Percentiles rank a stretch among this genome's conserved stretches.
Evolutionary conservation across 2,888 invertebrate genomes (phyloP).

Genomic region (Iselma pallidipennis): DNA sequence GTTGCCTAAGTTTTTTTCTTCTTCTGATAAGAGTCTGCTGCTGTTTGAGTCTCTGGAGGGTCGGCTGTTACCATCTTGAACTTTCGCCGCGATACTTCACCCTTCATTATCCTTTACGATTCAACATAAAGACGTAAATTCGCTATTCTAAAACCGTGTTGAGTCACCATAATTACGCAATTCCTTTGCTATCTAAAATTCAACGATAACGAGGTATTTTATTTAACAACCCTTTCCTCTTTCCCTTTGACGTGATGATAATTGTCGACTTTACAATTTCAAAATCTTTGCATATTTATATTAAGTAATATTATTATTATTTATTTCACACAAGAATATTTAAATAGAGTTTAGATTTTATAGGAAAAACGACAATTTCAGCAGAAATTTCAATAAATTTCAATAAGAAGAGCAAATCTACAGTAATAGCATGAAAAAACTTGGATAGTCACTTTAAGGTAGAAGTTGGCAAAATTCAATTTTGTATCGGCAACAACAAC

Average conservation of each 20-base stretch:
- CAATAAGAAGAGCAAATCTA: constrained; percentile 10
- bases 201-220: constrained; percentile 1
- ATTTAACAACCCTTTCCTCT: background rate
- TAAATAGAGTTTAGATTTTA: background rate
- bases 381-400: constrained; percentile 13
- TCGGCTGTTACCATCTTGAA: too few species aligned
- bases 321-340: too few species aligned
- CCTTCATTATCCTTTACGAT: background rate
- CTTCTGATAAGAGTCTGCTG: background rate
- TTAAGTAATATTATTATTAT: background rate
- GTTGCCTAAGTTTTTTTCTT: background rate
- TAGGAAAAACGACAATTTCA: constrained; percentile 7
- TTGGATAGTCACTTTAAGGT: constrained; percentile 40
- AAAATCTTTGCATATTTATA: too few species aligned
- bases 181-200: background rate
- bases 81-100: background rate
- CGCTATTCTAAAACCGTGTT: background rate
- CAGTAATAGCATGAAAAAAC: constrained; percentile 18
- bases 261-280: background rate
- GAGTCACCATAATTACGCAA: background rate
- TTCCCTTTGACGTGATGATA: background rate
- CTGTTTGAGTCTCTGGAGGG: background rate
- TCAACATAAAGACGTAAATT: background rate
- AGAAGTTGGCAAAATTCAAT: constrained; percentile 43
- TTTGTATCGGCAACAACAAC: constrained; percentile 23